Percentiles rank a stretch among this genome's conserved stretches.
Evolutionary conservation across 2,797 vertebrate genomes (phyloP).

Genomic region (Pipistrellus nathusii): DNA sequence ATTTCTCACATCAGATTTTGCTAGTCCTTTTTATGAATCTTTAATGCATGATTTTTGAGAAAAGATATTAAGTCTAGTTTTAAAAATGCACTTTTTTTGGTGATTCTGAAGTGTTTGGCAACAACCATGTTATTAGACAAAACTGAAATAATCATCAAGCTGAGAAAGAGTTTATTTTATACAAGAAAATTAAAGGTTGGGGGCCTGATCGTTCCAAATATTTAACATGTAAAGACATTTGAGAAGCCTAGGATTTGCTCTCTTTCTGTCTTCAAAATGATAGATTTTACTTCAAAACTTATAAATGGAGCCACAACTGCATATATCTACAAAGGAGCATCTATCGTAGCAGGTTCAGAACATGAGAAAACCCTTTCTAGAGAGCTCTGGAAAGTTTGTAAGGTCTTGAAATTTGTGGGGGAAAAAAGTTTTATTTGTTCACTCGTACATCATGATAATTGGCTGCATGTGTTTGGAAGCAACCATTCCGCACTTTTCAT

Average conservation of each 20-base stretch:
- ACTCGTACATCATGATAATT: slow-evolving; percentile 84
- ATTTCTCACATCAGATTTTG: slow-evolving; percentile 44
- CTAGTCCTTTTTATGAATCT: slow-evolving; percentile 78
- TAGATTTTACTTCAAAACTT: slow-evolving; percentile 87
- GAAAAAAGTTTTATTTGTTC: slow-evolving; percentile 68
- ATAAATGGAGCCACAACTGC: slow-evolving; percentile 87
- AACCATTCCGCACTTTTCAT: slow-evolving; percentile 70
- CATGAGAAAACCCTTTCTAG: slow-evolving; percentile 87
- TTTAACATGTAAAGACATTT: slow-evolving; percentile 88
- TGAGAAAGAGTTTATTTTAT: slow-evolving; percentile 85
- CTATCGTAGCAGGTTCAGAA: slow-evolving; percentile 85
- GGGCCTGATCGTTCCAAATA: slow-evolving; percentile 86
- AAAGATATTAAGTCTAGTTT: slow-evolving; percentile 82
- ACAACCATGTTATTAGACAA: slow-evolving; percentile 85
- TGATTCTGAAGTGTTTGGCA: slow-evolving; percentile 83
- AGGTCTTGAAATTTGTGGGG: slow-evolving; percentile 85
- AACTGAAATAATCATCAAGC: slow-evolving; percentile 86
- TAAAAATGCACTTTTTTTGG: slow-evolving; percentile 84
- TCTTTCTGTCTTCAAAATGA: slow-evolving; percentile 84
- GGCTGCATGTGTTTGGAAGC: slow-evolving; percentile 87
- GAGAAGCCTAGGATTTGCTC: slow-evolving; percentile 84
- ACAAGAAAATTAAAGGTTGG: slow-evolving; percentile 87
- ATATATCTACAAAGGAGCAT: slow-evolving; percentile 84
- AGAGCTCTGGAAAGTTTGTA: slow-evolving; percentile 85
- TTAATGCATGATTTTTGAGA: slow-evolving; percentile 73